Base-by-base conservation (phyloP, 2,797 vertebrate genomes). In the Schizopygopsis pylzovi region DNA sequence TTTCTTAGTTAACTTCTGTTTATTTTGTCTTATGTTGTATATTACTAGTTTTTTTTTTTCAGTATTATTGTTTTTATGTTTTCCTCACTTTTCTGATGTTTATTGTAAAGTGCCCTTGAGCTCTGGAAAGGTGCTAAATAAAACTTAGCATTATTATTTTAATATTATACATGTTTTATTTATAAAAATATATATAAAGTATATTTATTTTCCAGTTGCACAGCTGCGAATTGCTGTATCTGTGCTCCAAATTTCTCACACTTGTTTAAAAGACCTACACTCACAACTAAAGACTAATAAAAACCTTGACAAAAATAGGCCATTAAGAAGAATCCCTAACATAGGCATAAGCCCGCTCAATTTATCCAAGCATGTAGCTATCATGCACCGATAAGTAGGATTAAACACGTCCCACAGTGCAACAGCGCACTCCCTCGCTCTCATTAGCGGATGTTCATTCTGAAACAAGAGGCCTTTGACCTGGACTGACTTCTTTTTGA, bases 331-430 rank as follows among this genome's bases (percentile, higher is more conserved):
- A 81, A 67, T 49, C 41, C 77, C 83, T 76, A 83, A 87, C 81
- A 86, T 86, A 87, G 61, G 43, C 72, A 71, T 89, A 86, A 86
- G 78, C 88, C 87, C 79, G 85, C 63, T 65, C 12, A 22, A 71
- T 73, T 65, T 80, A 81, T 90, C 91, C 90, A 86, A 92, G 91
- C 88, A 70, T 59, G 79, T 59, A 54, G 43, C 78, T 84, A 76
- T 85, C 81, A 79, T 54, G 22, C 43, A 77, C 63, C 52, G 52
- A 82, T 86, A 87, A 88, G 76, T 84, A 87, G 89, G 86, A 87
- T 90, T 90, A 87, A 86, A 79, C 6, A 20, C 59, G 81, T 81
- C 72, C 63, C 47, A 68, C 52, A 72, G 43, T 71, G 68, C 78
- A 59, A 47, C 18, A 45, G 12, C 49, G 52, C 52, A 45, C 52